phyloP scores from a whole-genome alignment of 1,140 invertebrate species.

The Hydropsyche tenuis region DNA sequence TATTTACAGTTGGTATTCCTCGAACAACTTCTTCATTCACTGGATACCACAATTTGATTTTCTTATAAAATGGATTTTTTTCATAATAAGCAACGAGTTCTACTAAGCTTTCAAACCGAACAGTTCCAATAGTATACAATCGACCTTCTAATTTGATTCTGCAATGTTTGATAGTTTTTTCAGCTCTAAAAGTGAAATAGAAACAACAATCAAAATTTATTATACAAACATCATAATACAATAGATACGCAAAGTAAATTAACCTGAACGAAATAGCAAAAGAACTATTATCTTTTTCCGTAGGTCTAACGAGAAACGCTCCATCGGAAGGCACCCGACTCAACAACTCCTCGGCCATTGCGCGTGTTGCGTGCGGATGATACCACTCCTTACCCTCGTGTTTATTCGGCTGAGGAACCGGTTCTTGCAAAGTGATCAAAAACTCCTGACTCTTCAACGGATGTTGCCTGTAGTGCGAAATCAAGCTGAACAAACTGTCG shows the following conservation, averaged over 20 bases:
- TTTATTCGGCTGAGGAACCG: slow-evolving; percentile 93
- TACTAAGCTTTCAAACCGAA: slow-evolving; percentile 93
- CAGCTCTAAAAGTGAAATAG: slow-evolving; percentile 70
- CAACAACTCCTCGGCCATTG: slow-evolving; percentile 86
- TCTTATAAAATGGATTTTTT: slow-evolving; percentile 87
- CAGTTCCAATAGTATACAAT: slow-evolving; percentile 87
- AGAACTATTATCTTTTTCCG: slow-evolving; percentile 81
- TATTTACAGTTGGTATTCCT: slow-evolving; percentile 71
- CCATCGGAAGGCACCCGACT: slow-evolving; percentile 84
- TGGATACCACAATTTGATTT: slow-evolving; percentile 85
- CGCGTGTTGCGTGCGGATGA: slow-evolving; percentile 79
- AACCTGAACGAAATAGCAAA: slow-evolving; percentile 96
- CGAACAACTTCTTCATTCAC: slow-evolving; percentile 82
- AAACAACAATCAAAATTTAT: slow-evolving; percentile 9
- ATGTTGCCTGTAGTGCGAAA: slow-evolving; percentile 88
- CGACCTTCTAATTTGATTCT: slow-evolving; percentile 90
- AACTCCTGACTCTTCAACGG: slow-evolving; percentile 89
- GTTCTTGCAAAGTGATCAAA: slow-evolving; percentile 84
- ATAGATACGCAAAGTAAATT: slow-evolving; percentile 10
- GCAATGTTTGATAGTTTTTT: slow-evolving; percentile 95
- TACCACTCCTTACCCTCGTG: slow-evolving; percentile 96
- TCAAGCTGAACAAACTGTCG: slow-evolving; percentile 91
- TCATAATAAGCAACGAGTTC: slow-evolving; percentile 92
- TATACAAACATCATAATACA: not conserved
- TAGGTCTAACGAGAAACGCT: slow-evolving; percentile 89